A percentile compares a stretch with the other conserved stretches of the same genome.
phyloP scores from a whole-genome alignment of 2,888 invertebrate genomes.

The Stenodema calcarata region DNA sequence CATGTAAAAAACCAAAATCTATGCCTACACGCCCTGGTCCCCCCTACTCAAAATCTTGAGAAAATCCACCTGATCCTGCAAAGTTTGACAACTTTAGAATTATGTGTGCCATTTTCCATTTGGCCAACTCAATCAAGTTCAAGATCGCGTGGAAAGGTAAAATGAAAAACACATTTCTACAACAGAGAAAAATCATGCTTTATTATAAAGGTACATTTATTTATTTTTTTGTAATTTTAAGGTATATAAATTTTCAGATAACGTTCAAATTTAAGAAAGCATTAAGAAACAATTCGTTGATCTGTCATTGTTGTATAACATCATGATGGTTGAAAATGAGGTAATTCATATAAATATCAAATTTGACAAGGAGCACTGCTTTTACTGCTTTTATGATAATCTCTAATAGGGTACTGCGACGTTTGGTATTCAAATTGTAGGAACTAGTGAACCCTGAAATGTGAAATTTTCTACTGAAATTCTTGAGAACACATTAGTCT shows the following conservation, averaged over 20 bases:
- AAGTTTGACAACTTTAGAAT: too few species aligned
- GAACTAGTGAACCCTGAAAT: constrained; percentile 16
- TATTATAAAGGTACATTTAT: constrained; percentile 1
- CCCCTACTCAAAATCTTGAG: too few species aligned
- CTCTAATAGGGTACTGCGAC: not conserved
- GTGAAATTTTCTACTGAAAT: not conserved
- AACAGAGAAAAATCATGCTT: constrained; percentile 28
- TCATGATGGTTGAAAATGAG: not conserved
- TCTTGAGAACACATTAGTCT: not conserved
- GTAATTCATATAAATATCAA: not conserved
- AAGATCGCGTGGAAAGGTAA: not conserved
- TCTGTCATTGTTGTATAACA: not conserved
- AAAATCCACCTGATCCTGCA: too few species aligned
- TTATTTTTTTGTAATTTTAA: not conserved
- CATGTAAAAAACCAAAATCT: too few species aligned
- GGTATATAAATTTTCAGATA: not conserved
- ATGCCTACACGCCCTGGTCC: too few species aligned
- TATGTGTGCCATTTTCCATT: too few species aligned
- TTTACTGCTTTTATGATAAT: not conserved
- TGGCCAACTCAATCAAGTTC: too few species aligned
- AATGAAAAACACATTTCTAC: not conserved
- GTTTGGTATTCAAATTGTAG: not conserved
- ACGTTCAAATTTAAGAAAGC: not conserved
- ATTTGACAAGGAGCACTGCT: not conserved
- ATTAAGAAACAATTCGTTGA: not conserved